Percentiles rank a stretch among this genome's conserved stretches.
Evolutionary conservation across 2,888 invertebrate genomes (phyloP).

Genomic region (Cephus spinipes): DNA sequence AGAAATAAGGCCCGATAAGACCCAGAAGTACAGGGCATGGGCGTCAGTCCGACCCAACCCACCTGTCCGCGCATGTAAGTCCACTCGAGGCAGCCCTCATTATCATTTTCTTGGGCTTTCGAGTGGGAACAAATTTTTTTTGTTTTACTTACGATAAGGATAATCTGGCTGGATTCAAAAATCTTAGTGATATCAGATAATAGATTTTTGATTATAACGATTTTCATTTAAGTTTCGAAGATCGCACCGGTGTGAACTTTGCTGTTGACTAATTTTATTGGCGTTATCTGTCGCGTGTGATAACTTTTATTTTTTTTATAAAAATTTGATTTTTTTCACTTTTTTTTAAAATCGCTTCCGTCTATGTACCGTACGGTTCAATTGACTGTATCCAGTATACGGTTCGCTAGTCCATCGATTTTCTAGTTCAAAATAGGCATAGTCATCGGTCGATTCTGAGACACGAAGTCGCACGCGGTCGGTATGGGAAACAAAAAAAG

Average conservation of each 20-base stretch:
- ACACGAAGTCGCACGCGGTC: not conserved
- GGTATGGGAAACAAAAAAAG: not conserved
- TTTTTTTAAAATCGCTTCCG: not conserved
- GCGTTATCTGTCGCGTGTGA: not conserved
- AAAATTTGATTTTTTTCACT: not conserved
- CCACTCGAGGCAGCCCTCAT: conserved; percentile 14
- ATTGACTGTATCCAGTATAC: not conserved
- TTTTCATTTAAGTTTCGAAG: not conserved
- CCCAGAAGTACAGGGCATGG: conserved; percentile 21
- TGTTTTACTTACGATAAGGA: not conserved
- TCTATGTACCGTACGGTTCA: not conserved
- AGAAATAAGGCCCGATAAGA: conserved; percentile 5
- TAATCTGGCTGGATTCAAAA: not conserved
- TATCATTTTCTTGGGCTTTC: not conserved
- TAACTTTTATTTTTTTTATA: not conserved
- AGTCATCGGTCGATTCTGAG: not conserved
- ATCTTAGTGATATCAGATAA: not conserved
- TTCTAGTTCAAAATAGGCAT: not conserved
- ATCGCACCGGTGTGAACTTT: not conserved
- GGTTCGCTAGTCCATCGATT: not conserved
- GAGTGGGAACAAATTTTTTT: not conserved
- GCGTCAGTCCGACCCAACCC: conserved; percentile 18
- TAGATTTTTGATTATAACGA: not conserved
- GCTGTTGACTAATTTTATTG: not conserved
- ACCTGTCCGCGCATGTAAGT: conserved; percentile 20